Evolutionary conservation across 2,113 vertebrate genomes (phyloP).

Genomic region (Eurystomus gularis): DNA sequence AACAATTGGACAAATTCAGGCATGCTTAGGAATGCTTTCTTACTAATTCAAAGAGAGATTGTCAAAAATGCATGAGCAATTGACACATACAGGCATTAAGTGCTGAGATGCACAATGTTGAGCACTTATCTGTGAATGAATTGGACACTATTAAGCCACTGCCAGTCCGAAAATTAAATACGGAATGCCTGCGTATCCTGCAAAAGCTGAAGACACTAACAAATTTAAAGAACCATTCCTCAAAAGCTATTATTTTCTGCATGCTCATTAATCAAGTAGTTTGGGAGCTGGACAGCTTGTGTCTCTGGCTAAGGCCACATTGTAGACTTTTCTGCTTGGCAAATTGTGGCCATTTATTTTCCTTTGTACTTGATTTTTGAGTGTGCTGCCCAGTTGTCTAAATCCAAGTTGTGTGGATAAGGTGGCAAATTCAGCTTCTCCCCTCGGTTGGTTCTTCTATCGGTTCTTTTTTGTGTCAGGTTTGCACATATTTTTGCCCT

Average conservation of each 20-base stretch:
- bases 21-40: background rate
- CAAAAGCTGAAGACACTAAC: background rate
- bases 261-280: constrained; percentile 40
- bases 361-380: background rate
- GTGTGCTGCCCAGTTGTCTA: background rate
- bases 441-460: background rate
- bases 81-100: background rate
- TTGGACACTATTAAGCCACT: background rate
- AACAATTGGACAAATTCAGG: background rate
- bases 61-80: background rate
- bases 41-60: background rate
- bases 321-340: background rate
- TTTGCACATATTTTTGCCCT: background rate
- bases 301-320: background rate
- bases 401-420: background rate
- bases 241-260: constrained; percentile 28
- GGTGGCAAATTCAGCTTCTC: background rate
- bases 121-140: background rate
- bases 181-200: background rate
- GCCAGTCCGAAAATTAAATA: constrained; percentile 28
- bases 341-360: background rate
- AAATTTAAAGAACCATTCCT: background rate
- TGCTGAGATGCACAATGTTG: background rate
- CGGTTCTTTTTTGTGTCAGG: background rate
- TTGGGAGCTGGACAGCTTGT: constrained; percentile 3